Conservation (phyloP, 2,113 vertebrate genomes). For the Tylochromis polylepis region DNA sequence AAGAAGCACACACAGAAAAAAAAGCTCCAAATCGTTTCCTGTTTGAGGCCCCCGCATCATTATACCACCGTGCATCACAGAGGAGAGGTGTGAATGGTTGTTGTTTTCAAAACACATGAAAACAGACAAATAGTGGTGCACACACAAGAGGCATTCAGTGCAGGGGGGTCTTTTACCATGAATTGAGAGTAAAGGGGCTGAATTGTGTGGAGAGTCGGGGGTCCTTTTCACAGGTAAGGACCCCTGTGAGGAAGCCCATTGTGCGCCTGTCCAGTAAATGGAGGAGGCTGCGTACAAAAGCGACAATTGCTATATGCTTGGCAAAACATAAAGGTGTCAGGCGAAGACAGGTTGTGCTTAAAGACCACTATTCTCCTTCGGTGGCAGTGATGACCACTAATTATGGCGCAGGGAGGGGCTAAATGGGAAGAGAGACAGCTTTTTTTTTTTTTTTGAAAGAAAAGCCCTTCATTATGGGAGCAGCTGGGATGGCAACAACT, state of each 20-base stretch:
- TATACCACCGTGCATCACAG: conserved; percentile 47
- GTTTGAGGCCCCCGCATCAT: conserved; percentile 56
- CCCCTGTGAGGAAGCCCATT: conserved; percentile 68
- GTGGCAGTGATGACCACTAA: conserved; percentile 70
- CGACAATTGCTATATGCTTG: conserved; percentile 68
- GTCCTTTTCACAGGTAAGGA: conserved; percentile 78
- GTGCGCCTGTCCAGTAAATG: conserved; percentile 70
- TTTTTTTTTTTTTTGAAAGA: conserved; percentile 38
- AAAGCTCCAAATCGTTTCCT: conserved; percentile 56
- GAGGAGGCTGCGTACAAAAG: conserved; percentile 68
- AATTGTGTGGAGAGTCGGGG: conserved; percentile 63
- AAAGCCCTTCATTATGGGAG: conserved; percentile 63
- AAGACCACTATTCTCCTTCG: conserved; percentile 67
- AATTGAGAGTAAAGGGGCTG: conserved; percentile 62
- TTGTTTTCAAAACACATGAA: conserved; percentile 69
- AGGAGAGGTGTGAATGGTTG: conserved; percentile 67
- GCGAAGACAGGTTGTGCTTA: conserved; percentile 70
- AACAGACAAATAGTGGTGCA: conserved; percentile 67
- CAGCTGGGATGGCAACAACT: conserved; percentile 55
- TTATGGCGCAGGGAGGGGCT: conserved; percentile 57
- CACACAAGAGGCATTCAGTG: conserved; percentile 60
- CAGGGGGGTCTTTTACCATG: conserved; percentile 53
- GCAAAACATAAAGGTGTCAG: conserved; percentile 72
- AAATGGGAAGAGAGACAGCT: conserved; percentile 36
- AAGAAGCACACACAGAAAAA: conserved; percentile 12